Evolutionary conservation across 35 echinoderm and acorn worm genomes (phyloP).

Genomic region (Chiridota heheva): DNA sequence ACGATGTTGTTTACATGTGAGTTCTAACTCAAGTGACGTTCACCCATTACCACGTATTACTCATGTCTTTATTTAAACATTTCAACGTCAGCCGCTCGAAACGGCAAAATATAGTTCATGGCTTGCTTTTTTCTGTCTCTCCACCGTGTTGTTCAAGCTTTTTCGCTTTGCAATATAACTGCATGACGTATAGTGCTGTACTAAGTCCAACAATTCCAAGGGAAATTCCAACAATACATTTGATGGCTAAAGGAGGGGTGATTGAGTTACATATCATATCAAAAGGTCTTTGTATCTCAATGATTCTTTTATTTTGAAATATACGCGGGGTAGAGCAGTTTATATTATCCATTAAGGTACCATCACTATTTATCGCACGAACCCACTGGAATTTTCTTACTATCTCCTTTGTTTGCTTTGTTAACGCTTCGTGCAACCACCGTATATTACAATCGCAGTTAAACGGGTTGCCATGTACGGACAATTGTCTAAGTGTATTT

Average conservation of each 20-base stretch:
- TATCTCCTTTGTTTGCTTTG: neutral
- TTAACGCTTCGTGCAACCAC: slow-evolving; percentile 39
- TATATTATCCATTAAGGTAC: neutral
- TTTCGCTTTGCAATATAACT: slow-evolving; percentile 81
- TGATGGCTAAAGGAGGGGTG: slow-evolving; percentile 66
- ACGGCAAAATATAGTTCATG: slow-evolving; percentile 24
- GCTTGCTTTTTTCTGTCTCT: slow-evolving; percentile 59
- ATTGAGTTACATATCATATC: slow-evolving; percentile 74
- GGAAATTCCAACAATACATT: slow-evolving; percentile 76
- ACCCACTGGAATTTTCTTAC: neutral
- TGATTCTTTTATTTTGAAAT: neutral
- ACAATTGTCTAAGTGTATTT: slow-evolving; percentile 5
- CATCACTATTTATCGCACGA: neutral
- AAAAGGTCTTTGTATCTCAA: slow-evolving; percentile 17
- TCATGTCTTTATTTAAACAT: no score
- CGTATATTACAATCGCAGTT: slow-evolving; percentile 71
- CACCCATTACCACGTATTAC: no score
- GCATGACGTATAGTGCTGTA: slow-evolving; percentile 59
- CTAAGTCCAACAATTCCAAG: slow-evolving; percentile 59
- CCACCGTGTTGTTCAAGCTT: slow-evolving; percentile 71
- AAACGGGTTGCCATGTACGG: slow-evolving; percentile 54
- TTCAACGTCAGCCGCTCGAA: no score
- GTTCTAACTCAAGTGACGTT: no score
- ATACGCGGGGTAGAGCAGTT: slow-evolving; percentile 24
- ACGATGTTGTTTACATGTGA: no score